Evolutionary conservation across 2,797 vertebrate genomes (phyloP).

Genomic region (Macroramphosus scolopax): DNA sequence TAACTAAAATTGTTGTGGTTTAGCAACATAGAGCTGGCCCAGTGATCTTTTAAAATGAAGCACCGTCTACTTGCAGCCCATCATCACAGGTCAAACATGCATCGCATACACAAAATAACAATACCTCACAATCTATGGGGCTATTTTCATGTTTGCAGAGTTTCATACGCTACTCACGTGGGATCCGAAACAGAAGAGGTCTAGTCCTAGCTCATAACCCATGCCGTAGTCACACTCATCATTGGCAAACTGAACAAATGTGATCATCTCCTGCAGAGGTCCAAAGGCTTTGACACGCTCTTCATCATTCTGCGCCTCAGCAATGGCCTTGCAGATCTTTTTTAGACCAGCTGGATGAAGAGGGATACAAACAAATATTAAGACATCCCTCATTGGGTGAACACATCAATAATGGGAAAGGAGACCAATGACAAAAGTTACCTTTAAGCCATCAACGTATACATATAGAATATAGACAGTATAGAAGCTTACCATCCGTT

Average conservation of each 20-base stretch:
- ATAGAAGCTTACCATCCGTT: slow-evolving; percentile 82
- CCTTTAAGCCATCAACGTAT: background rate
- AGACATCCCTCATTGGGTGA: background rate
- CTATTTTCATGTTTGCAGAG: too few relatives aligned
- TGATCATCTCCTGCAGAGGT: slow-evolving; percentile 93
- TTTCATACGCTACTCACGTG: slow-evolving; percentile 81
- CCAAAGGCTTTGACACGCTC: slow-evolving; percentile 90
- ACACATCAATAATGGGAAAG: background rate
- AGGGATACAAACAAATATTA: background rate
- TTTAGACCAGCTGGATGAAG: slow-evolving; percentile 83
- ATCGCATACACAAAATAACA: too few relatives aligned
- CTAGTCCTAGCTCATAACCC: slow-evolving; percentile 93
- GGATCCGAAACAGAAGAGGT: slow-evolving; percentile 95
- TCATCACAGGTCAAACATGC: too few relatives aligned
- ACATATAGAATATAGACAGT: too few relatives aligned
- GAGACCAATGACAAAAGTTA: background rate
- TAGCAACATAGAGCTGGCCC: too few relatives aligned
- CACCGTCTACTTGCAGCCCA: too few relatives aligned
- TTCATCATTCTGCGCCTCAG: slow-evolving; percentile 85
- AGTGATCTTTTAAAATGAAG: too few relatives aligned
- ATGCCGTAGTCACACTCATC: slow-evolving; percentile 98
- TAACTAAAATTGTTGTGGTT: too few relatives aligned
- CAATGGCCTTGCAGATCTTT: slow-evolving; percentile 90
- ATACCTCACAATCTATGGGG: too few relatives aligned
- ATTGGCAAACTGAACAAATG: slow-evolving; percentile 96